Percentiles rank a stretch among this genome's conserved stretches.
Evolutionary conservation across 2,888 invertebrate genomes (phyloP).

Genomic region (Hecatera dysodea): DNA sequence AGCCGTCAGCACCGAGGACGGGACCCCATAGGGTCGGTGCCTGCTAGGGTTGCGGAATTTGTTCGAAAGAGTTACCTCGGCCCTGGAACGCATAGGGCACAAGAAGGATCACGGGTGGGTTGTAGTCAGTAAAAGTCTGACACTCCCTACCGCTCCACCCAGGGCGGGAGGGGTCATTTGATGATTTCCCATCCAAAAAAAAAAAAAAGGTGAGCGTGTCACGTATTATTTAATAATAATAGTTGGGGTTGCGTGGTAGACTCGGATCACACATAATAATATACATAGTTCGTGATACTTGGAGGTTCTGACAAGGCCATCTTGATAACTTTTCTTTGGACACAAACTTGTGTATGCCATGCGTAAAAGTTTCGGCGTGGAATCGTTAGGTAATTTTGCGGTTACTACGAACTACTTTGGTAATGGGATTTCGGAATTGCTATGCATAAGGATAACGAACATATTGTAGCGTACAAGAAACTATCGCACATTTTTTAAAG

Average conservation of each 20-base stretch:
- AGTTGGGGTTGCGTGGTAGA: slow-evolving; percentile 49
- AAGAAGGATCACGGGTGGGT: too few relatives aligned
- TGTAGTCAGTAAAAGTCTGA: too few relatives aligned
- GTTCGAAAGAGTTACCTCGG: too few relatives aligned
- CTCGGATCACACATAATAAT: slow-evolving; percentile 29
- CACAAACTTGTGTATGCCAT: not conserved
- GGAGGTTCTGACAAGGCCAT: slow-evolving; percentile 30
- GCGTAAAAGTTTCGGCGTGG: slow-evolving; percentile 12
- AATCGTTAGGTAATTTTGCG: slow-evolving; percentile 15
- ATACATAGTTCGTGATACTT: slow-evolving; percentile 9
- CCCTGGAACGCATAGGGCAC: too few relatives aligned
- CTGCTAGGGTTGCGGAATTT: too few relatives aligned
- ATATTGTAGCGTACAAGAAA: not conserved
- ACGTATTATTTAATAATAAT: slow-evolving; percentile 46
- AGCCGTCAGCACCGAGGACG: too few relatives aligned
- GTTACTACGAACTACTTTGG: not conserved
- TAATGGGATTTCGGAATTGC: not conserved
- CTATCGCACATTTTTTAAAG: not conserved
- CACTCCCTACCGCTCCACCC: too few relatives aligned
- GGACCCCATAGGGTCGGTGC: too few relatives aligned
- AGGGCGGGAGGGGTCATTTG: too few relatives aligned
- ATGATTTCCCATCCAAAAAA: too few relatives aligned
- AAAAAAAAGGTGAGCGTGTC: slow-evolving; percentile 40
- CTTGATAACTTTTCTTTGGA: slow-evolving; percentile 21
- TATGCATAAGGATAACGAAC: not conserved